Evolutionary conservation across 2,888 invertebrate species (phyloP), one percentile per base, ranked within the genome.

Genomic region (Thereva nobilitata): DNA sequence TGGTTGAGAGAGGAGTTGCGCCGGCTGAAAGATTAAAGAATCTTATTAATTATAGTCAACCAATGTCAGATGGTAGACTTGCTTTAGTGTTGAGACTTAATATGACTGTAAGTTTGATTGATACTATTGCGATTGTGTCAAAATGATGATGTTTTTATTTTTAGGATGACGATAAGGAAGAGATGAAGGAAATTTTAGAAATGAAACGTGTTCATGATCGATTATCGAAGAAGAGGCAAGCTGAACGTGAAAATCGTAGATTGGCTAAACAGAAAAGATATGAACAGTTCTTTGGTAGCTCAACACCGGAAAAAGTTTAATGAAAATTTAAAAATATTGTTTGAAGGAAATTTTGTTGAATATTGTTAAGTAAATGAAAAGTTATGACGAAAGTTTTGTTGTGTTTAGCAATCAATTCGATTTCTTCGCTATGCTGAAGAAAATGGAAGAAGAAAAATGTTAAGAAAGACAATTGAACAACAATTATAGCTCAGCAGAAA

Each of bases 1-100:
- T 98, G 44, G 94, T 98, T 34, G 98, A 99, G 79, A 85, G 98
- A 79, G 96, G 97, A n/a, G 94, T 98, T 0, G 90, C 92, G 65
- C 96, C 97, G 0, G 86, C 89, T 8, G 93, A 95, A 77, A 83
- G 98, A 38, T 82, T 93, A 52, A 89, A 89, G 77, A 92, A 95
- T 75, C 86, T 97, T 70, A 86, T 92, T 83, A 87, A 90, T 49
- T 99, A 99, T 79, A 96, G 96, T 41, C 95, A 97, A 78, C 93
- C 96, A 0, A 95, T 93, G 95, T 93, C 91, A 0, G 93, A 90
- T 76, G 92, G 92, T 0, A 85, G 90, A 72, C 83, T 93, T 68
- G 96, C 95, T 0, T 80, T 97, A 47, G 94, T 96, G 0, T 81
- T 97, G 55, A 86, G 95, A 56, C 86, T 95, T 70, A 92, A 95